Evolutionary conservation across 2,797 vertebrate genomes (phyloP), one percentile per base, ranked within the genome.

Genomic region (Schizopygopsis pylzovi): DNA sequence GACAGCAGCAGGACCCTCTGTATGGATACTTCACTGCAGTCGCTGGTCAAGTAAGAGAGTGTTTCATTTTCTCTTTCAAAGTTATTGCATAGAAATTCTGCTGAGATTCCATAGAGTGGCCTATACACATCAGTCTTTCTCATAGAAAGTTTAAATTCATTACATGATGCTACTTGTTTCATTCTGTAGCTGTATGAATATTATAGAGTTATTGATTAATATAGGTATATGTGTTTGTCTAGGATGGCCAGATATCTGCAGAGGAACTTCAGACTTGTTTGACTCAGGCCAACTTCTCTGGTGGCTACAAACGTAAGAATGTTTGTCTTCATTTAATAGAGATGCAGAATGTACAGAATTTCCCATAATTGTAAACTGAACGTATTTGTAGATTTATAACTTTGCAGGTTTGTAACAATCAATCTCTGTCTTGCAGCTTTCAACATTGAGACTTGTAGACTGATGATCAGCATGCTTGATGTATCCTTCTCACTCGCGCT

Each of bases 401-500:
- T 52, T 1, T 63, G 61, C 61, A 63, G 61, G 12, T 56, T 28
- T 12, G 3, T 65, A 18, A 77, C 72, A 18, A 4, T 54, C 8
- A 37, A 68, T 47, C 9, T 79, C 9, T 85, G 11, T 77, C 68
- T 85, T 41, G 85, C 95, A 99, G 98, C 98, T 87, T 99, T 99
- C 93, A 97, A 96, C 92, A 85, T 99, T 91, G 98, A 99, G 85
- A 97, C 97, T 13, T 99, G 98, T 91, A 95, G 95, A 68, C 95
- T 99, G 89, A 99, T 99, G 98, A 96, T 99, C 91, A 94, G 92
- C 87, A 99, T 99, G 98, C 90, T 99, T 92, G 97, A 99, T 77
- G 98, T 99, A 99, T 99, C 98, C 96, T 99, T 96, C 59, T 18
- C 6, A 4, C 61, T n/a, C 43, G n/a, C 73, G 6, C 68, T 41